Evolutionary conservation across 2,113 vertebrate genomes (phyloP).

Genomic region (Gnathochromis pfefferi): DNA sequence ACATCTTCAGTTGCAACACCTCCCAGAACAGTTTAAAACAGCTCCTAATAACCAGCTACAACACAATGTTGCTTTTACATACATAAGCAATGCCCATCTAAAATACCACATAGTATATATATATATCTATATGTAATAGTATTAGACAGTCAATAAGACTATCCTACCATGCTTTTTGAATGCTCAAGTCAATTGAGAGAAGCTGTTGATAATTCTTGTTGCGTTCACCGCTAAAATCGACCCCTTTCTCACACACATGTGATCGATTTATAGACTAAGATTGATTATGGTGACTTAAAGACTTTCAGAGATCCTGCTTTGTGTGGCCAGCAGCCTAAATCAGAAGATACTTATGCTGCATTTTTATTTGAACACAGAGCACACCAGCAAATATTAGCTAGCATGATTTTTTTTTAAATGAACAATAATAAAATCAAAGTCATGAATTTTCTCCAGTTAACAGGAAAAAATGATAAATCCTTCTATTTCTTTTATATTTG

Average conservation of each 20-base stretch:
- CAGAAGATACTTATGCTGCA: not conserved
- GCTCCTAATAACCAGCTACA: not conserved
- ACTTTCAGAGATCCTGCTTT: not conserved
- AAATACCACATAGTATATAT: not conserved
- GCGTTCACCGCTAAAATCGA: not conserved
- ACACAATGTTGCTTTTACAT: not conserved
- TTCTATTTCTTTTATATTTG: not conserved
- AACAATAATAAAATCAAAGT: not conserved
- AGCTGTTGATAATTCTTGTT: not conserved
- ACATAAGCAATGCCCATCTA: not conserved
- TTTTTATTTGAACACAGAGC: not conserved
- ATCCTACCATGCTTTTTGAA: not conserved
- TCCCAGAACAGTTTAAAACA: not conserved
- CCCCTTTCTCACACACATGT: not conserved
- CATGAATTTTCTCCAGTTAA: not conserved
- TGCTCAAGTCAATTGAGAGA: not conserved
- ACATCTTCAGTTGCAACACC: not conserved
- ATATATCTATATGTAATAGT: not conserved
- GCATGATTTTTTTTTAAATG: not conserved
- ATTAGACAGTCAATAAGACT: not conserved
- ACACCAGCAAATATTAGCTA: not conserved
- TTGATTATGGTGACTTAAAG: not conserved
- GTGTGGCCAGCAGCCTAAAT: not conserved
- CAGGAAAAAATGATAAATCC: not conserved
- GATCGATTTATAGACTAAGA: not conserved